These are phyloP conservation scores for Sebastes oblongus DNA, from an alignment of 2,797 vertebrate genomes.

Conservation along the genomic window DNA sequence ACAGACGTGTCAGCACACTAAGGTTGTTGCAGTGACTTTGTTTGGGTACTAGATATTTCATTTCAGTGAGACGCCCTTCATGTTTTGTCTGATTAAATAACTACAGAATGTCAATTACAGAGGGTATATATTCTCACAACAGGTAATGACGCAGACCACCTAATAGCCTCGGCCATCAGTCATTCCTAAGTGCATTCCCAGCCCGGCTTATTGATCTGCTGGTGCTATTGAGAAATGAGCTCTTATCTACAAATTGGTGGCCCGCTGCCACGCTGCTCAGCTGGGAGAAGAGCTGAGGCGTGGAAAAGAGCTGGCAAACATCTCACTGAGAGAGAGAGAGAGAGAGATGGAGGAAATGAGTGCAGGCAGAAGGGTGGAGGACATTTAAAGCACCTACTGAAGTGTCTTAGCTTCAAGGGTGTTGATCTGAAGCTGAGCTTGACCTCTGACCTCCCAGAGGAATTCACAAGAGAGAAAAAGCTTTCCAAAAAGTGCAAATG, in stretches of 20 bases:
- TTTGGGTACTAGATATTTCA: constrained; percentile 3
- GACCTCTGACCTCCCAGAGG: neutral
- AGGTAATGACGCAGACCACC: constrained; percentile 48
- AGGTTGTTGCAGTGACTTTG: neutral
- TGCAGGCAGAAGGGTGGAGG: constrained; percentile 1
- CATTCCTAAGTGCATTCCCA: constrained; percentile 66
- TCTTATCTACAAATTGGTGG: constrained; percentile 71
- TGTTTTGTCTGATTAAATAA: constrained; percentile 44
- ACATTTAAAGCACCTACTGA: neutral
- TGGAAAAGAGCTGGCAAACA: constrained; percentile 49
- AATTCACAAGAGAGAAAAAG: neutral
- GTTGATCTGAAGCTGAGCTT: neutral
- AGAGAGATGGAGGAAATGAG: neutral
- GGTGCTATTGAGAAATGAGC: constrained; percentile 63
- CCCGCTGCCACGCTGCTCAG: constrained; percentile 45
- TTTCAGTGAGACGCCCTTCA: constrained; percentile 17
- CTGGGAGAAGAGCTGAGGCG: constrained; percentile 50
- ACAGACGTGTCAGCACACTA: neutral
- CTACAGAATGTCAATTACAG: constrained; percentile 38
- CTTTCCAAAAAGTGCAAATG: neutral
- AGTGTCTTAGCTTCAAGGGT: neutral
- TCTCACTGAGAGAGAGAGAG: constrained; percentile 14
- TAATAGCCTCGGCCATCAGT: constrained; percentile 57
- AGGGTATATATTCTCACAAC: constrained; percentile 49
- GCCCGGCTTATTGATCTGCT: constrained; percentile 65